A percentile compares a stretch with the other conserved stretches of the same genome.
These are phyloP conservation scores for Ancistrus triradiatus DNA, from an alignment of 2,113 vertebrate genomes.

Conservation along the genomic window DNA sequence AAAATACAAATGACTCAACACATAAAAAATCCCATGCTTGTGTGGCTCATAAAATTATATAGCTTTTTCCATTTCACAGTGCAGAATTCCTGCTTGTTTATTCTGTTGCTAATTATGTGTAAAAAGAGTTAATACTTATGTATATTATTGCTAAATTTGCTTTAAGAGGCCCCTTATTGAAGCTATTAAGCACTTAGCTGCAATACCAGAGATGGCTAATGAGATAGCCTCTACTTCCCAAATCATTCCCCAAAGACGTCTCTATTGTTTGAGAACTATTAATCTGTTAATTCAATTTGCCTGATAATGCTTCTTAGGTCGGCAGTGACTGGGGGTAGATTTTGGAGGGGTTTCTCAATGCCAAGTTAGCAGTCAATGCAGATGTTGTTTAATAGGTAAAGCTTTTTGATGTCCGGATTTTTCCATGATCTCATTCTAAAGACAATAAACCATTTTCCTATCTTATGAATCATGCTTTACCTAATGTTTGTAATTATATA, in stretches of 20 bases:
- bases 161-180: slow-evolving; percentile 50
- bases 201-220: slow-evolving; percentile 47
- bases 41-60: slow-evolving; percentile 72
- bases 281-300: slow-evolving; percentile 40
- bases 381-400: slow-evolving; percentile 57
- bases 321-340: slow-evolving; percentile 39
- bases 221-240: slow-evolving; percentile 35
- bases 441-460: slow-evolving; percentile 39
- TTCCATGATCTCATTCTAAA: slow-evolving; percentile 50
- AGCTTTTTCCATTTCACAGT: slow-evolving; percentile 72
- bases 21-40: slow-evolving; percentile 62
- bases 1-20: slow-evolving; percentile 58
- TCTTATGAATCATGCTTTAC: slow-evolving; percentile 16
- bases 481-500: neutral
- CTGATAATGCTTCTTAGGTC: slow-evolving; percentile 20
- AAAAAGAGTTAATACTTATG: slow-evolving; percentile 63
- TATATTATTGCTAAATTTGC: slow-evolving; percentile 45
- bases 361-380: slow-evolving; percentile 51
- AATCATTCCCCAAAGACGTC: slow-evolving; percentile 40
- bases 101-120: slow-evolving; percentile 67
- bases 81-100: slow-evolving; percentile 67
- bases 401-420: slow-evolving; percentile 44
- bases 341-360: slow-evolving; percentile 49
- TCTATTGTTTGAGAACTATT: slow-evolving; percentile 36
- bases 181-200: slow-evolving; percentile 48